Percentiles rank a stretch among this genome's conserved stretches.
phyloP scores from a whole-genome alignment of 2,113 vertebrate genomes.

The Nymphicus hollandicus region DNA sequence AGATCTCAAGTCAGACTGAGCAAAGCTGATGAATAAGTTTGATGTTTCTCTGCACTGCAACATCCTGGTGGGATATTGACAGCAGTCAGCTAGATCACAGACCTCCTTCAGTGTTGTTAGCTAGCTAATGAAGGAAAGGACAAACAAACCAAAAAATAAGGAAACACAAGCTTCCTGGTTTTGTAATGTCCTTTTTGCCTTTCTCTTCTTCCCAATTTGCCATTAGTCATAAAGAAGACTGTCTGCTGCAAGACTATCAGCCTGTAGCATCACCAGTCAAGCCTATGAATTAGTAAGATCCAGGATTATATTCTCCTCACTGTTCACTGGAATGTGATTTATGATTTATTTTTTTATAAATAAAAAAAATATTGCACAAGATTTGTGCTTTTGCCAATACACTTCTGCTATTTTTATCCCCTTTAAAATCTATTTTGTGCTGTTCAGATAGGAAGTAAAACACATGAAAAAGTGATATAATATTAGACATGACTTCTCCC shows the following conservation, averaged over 20 bases:
- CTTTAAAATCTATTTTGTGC: background rate
- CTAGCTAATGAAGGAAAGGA: background rate
- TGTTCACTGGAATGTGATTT: background rate
- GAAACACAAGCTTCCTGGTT: background rate
- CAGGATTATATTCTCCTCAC: background rate
- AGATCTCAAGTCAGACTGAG: background rate
- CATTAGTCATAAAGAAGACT: background rate
- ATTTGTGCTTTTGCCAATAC: background rate
- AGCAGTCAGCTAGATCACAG: background rate
- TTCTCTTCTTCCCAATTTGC: background rate
- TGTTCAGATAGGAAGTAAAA: background rate
- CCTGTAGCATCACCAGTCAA: background rate
- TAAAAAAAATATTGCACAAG: background rate
- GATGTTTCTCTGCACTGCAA: background rate
- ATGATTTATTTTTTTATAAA: background rate
- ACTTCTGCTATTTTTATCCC: background rate
- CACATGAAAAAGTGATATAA: background rate
- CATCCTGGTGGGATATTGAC: background rate
- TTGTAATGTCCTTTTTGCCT: background rate
- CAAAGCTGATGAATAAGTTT: background rate
- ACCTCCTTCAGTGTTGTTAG: background rate
- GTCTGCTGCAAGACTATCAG: background rate
- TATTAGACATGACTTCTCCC: background rate
- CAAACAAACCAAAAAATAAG: background rate
- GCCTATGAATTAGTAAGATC: background rate